Base-by-base conservation (phyloP, 2,113 vertebrate genomes). In the Psilopogon haemacephalus region DNA sequence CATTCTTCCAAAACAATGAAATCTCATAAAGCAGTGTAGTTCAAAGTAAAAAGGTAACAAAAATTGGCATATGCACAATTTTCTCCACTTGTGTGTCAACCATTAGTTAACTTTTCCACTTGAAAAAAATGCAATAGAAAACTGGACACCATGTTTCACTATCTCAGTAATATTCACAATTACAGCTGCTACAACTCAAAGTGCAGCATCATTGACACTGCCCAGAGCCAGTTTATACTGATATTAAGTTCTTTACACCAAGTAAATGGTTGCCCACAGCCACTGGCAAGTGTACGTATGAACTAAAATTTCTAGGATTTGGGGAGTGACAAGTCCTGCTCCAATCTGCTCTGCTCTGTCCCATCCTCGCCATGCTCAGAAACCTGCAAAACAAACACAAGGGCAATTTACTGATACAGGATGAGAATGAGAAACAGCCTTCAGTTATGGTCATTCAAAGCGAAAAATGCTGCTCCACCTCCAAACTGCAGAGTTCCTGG, bases 281-380 rank as follows among this genome's bases (percentile, higher is more conserved):
- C 98, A 98, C 98, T 98, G 98, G 97, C 98, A 98, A 98, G 98
- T 98, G 97, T 97, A 97, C 97, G 97, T 98, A 98, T 98, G 98
- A 98, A 98, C 98, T 98, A 98, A 98, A 98, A 98, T 97, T 98
- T 98, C 98, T 98, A 98, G 96, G 98, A 98, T 98, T 97, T 98
- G 97, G 98, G 98, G 97, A 98, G 98, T 98, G 98, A 98, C 97
- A 98, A 98, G 98, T 98, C 98, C 98, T 98, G 98, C 98, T 98
- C 98, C 97, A 93, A 97, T 98, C 98, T 98, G 98, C 98, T 98
- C 97, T 98, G 98, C 98, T 98, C 97, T 98, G 97, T 98, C 97
- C 97, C 97, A 97, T 98, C 97, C 97, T 97, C 96, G 96, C 89
- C 97, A 98, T 92, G 95, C 97, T 99, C 98, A 99, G 98, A 99